A percentile compares a stretch with the other conserved stretches of the same genome.
Evolutionary conservation across 2,888 invertebrate species (phyloP).

Genomic region (Chrysodeixis includens): DNA sequence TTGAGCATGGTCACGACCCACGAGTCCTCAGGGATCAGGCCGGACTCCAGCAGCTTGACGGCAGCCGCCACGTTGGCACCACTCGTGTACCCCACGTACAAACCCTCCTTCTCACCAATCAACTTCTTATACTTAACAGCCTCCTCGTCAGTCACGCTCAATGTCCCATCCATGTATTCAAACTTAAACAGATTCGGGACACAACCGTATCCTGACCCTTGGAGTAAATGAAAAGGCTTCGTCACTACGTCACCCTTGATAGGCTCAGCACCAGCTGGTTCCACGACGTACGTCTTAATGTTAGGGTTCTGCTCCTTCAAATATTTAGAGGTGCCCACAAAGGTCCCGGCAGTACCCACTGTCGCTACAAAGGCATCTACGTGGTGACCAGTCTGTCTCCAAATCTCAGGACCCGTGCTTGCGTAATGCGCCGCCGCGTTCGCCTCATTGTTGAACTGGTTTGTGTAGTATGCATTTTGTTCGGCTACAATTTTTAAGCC

Average conservation of each 20-base stretch:
- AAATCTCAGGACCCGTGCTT: constrained; percentile 85
- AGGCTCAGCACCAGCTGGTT: constrained; percentile 81
- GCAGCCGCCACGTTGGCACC: constrained; percentile 85
- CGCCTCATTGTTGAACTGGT: constrained; percentile 79
- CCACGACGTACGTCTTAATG: constrained; percentile 78
- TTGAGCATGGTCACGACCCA: constrained; percentile 83
- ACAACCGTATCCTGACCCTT: constrained; percentile 84
- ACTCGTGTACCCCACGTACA: constrained; percentile 84
- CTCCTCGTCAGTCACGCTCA: constrained; percentile 81
- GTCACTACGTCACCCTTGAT: constrained; percentile 80
- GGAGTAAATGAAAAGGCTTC: constrained; percentile 82
- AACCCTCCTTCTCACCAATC: constrained; percentile 80
- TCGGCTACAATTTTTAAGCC: constrained; percentile 74
- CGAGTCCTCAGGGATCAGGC: constrained; percentile 75
- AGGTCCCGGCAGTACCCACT: constrained; percentile 83
- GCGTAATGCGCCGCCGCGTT: constrained; percentile 79
- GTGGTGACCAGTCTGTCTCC: constrained; percentile 82
- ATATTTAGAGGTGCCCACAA: constrained; percentile 78
- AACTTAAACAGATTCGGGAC: constrained; percentile 79
- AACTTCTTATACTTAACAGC: constrained; percentile 74
- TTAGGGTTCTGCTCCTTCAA: constrained; percentile 80
- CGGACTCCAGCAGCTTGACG: constrained; percentile 79
- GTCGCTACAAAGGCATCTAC: constrained; percentile 82
- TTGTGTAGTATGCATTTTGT: constrained; percentile 79
- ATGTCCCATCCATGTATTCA: constrained; percentile 79